Evolutionary conservation across 2,888 invertebrate genomes (phyloP).

Genomic region (Cosmia trapezina): DNA sequence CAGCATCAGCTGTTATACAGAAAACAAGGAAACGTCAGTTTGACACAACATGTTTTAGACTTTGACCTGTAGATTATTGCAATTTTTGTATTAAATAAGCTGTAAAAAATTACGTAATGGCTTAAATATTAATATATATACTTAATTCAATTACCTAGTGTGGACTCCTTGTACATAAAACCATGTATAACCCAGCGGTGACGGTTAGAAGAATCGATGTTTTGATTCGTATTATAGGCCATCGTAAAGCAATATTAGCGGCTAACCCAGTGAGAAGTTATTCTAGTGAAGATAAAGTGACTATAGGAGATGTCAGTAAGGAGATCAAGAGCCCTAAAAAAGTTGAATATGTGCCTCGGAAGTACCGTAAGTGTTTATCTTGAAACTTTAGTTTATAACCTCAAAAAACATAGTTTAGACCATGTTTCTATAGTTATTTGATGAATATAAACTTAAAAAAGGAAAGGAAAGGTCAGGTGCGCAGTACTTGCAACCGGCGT

Average conservation of each 20-base stretch:
- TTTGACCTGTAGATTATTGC: conserved; percentile 81
- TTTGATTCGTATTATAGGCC: conserved; percentile 87
- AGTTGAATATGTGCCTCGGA: conserved; percentile 95
- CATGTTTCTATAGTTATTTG: conserved; percentile 33
- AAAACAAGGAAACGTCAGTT: conserved; percentile 48
- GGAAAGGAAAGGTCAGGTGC: too few species aligned
- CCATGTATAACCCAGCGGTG: conserved; percentile 84
- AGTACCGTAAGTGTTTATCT: conserved; percentile 92
- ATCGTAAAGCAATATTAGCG: conserved; percentile 80
- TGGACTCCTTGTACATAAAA: conserved; percentile 57
- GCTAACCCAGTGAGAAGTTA: conserved; percentile 84
- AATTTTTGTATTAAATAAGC: conserved; percentile 65
- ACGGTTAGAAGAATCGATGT: conserved; percentile 87
- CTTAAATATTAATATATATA: conserved; percentile 50
- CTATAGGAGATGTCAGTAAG: conserved; percentile 94
- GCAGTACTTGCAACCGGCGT: too few species aligned
- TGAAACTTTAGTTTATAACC: conserved; percentile 64
- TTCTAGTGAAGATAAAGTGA: conserved; percentile 90
- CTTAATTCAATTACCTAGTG: conserved; percentile 32
- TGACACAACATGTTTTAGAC: conserved; percentile 74
- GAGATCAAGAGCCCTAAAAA: conserved; percentile 90
- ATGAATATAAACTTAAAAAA: not conserved
- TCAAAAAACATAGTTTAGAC: conserved; percentile 40
- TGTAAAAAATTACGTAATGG: conserved; percentile 51
- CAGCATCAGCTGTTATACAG: conserved; percentile 58